Evolutionary conservation across 2,797 vertebrate species (phyloP).

Genomic region (Aldrovandia affinis): DNA sequence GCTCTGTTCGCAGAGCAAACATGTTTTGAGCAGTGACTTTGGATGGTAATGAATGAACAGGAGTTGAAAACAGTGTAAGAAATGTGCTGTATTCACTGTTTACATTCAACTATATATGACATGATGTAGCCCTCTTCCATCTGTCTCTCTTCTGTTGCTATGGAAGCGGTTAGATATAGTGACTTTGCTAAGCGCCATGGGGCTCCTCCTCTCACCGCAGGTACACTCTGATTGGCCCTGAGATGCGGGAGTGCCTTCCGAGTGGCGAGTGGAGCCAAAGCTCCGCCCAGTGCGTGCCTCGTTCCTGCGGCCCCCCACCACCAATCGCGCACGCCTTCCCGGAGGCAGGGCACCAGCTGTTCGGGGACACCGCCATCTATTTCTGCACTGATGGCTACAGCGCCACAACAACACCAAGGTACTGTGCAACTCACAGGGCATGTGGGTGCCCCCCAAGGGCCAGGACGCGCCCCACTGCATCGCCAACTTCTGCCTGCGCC

Average conservation of each 20-base stretch:
- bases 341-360: slow-evolving; percentile 88
- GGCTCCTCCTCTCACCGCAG: slow-evolving; percentile 61
- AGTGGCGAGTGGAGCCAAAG: slow-evolving; percentile 84
- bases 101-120: slow-evolving; percentile 4
- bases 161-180: not conserved
- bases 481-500: slow-evolving; percentile 92
- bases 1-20: not conserved
- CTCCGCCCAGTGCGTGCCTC: slow-evolving; percentile 88
- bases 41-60: not conserved
- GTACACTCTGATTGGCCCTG: slow-evolving; percentile 86
- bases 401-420: slow-evolving; percentile 87
- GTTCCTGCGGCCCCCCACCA: slow-evolving; percentile 92
- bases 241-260: slow-evolving; percentile 83
- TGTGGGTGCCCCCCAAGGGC: slow-evolving; percentile 87
- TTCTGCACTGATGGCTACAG: slow-evolving; percentile 93
- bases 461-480: slow-evolving; percentile 83
- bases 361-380: slow-evolving; percentile 90
- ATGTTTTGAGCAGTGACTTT: not conserved
- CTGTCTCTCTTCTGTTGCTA: not conserved
- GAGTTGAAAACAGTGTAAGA: not conserved
- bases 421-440: slow-evolving; percentile 87
- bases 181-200: not conserved
- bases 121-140: not conserved
- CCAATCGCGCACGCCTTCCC: slow-evolving; percentile 88
- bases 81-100: not conserved